A percentile compares a stretch with the other conserved stretches of the same genome.
These are phyloP conservation scores for Chromobotia macracanthus DNA, from an alignment of 2,797 vertebrate genomes.

Conservation along the genomic window DNA sequence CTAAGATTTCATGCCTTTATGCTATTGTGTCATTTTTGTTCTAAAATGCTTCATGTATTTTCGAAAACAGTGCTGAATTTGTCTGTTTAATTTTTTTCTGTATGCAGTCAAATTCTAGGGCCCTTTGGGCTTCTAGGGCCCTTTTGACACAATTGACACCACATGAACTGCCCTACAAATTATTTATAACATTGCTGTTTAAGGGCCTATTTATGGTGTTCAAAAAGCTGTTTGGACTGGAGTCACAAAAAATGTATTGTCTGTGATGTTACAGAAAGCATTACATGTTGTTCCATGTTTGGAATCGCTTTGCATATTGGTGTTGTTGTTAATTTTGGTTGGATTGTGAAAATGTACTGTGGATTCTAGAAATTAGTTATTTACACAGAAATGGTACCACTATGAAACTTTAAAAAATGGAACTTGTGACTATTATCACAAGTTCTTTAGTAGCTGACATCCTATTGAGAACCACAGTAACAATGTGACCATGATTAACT, in stretches of 20 bases:
- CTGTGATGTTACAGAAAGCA: not conserved
- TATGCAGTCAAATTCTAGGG: not conserved
- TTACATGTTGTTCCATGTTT: not conserved
- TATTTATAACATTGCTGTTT: not conserved
- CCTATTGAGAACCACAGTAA: not conserved
- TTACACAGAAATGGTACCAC: not conserved
- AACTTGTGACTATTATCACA: conserved; percentile 40
- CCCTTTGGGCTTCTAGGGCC: not conserved
- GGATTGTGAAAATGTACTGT: not conserved
- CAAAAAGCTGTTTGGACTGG: not conserved
- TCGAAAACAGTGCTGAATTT: conserved; percentile 1
- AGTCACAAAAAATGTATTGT: not conserved
- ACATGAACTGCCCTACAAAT: not conserved
- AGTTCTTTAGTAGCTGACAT: conserved; percentile 1
- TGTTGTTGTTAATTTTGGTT: not conserved
- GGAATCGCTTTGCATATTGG: not conserved
- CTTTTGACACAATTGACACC: not conserved
- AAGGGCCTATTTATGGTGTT: not conserved
- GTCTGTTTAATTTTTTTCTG: not conserved
- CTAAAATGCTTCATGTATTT: not conserved
- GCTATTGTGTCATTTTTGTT: not conserved
- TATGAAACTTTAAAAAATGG: not conserved
- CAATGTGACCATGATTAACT: too few species aligned
- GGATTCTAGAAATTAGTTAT: not conserved
- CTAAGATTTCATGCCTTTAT: too few species aligned